Base-by-base conservation (phyloP, 2,888 invertebrate genomes). In the Mesorhabditis spiculigera region DNA sequence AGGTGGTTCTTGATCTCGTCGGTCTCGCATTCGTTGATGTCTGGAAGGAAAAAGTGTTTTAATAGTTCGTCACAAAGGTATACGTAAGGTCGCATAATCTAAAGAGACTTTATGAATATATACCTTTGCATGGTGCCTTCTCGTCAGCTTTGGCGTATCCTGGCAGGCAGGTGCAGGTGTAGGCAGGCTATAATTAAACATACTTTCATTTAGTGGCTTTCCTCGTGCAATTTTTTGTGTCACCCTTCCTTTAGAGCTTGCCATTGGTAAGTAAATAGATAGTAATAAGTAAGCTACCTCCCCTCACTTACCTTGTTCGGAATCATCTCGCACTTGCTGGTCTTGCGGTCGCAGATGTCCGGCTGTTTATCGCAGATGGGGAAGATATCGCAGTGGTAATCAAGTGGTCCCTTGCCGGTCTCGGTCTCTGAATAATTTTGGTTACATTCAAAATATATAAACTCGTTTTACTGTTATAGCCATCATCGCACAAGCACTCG, bases 401-500 rank as follows among this genome's bases (percentile, higher is more conserved):
- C 58, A n/a, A 50, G 58, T 50, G 58, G 58, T 13, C 58, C 58
- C 58, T 50, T n/a, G n/a, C 58, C 58, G n/a, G 58, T 50, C 10
- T 13, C 58, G 10, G 58, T 50, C n/a, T 3, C 58, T 50, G 58
- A 50, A 50, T 13, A n/a, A 50, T 13, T 50, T 50, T 50, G 10
- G 28, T 28, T 28, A 50, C 10, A 13, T 50, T 50, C 1, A 50
- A 10, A 50, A 50, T 13, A n/a, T 50, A 2, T 10, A 50, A 50
- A 2, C n/a, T 50, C 58, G 1, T 50, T 10, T 50, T 72, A 5
- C 76, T 74, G 50, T 68, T 71, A 63, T 68, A 95, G 4, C 95
- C 95, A 8, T 92, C 91, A 43, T 94, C 93, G 85, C 95, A 96
- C 69, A 93, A 93, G 87, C 95, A 96, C 5, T 93, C 91, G 87